Evolutionary conservation across 2,797 vertebrate genomes (phyloP).

Genomic region (Mallotus villosus): DNA sequence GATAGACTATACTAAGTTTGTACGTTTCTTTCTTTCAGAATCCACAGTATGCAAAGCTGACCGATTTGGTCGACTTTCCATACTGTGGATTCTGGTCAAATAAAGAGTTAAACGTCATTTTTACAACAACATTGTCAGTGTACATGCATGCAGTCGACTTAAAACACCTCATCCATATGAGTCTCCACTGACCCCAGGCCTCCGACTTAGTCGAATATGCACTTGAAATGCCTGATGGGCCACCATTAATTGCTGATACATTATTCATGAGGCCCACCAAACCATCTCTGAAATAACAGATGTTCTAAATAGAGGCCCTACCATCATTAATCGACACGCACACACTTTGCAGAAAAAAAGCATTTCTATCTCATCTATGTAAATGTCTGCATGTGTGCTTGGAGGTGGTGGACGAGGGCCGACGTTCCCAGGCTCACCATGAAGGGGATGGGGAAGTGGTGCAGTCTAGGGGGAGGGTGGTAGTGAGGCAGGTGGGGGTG

Average conservation of each 20-base stretch:
- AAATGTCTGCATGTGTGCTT: slow-evolving; percentile 59
- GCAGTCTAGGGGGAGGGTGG: slow-evolving; percentile 93
- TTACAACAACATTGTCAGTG: no score
- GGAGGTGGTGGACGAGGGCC: slow-evolving; percentile 7
- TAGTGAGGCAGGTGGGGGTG: slow-evolving; percentile 97
- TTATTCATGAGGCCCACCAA: slow-evolving; percentile 70
- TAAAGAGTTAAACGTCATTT: no score
- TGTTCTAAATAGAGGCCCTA: slow-evolving; percentile 55
- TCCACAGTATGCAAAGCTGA: no score
- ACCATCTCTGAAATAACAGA: slow-evolving; percentile 67
- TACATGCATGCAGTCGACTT: no score
- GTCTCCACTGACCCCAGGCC: slow-evolving; percentile 36
- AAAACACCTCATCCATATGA: background rate
- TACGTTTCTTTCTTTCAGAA: no score
- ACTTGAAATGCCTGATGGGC: slow-evolving; percentile 62
- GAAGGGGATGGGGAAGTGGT: slow-evolving; percentile 94
- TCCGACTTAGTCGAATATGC: slow-evolving; percentile 53
- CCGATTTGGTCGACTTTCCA: no score
- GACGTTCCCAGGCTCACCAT: slow-evolving; percentile 82
- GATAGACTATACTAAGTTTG: no score
- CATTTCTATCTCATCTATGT: slow-evolving; percentile 59
- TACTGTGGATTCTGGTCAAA: no score
- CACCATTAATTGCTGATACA: slow-evolving; percentile 63
- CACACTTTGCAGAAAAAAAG: slow-evolving; percentile 55
- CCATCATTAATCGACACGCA: slow-evolving; percentile 59